A percentile compares a stretch with the other conserved stretches of the same genome.
These are phyloP conservation scores for Dermolepida albohirtum DNA, from an alignment of 2,888 invertebrate species.

Conservation along the genomic window DNA sequence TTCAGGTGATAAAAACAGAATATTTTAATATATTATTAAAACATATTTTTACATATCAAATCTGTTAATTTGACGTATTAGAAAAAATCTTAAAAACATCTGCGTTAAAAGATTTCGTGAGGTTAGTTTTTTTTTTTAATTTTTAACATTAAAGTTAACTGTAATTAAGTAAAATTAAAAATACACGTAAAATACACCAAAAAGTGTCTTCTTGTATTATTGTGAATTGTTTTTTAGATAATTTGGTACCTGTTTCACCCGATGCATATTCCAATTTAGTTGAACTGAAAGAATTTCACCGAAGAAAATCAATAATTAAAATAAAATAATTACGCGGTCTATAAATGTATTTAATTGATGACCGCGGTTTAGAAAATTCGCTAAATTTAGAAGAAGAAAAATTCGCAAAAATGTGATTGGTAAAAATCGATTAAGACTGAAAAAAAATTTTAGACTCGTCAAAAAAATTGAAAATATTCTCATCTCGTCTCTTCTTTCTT, in stretches of 20 bases:
- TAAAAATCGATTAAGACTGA: slow-evolving; percentile 62
- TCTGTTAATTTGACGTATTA: background rate
- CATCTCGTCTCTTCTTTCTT: background rate
- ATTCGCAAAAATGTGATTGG: slow-evolving; percentile 60
- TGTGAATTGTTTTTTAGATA: slow-evolving; percentile 40
- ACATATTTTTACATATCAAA: slow-evolving; percentile 14
- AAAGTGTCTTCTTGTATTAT: slow-evolving; percentile 62
- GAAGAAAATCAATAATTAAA: slow-evolving; percentile 49
- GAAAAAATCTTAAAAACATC: no score
- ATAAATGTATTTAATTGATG: slow-evolving; percentile 48
- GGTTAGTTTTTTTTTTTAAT: slow-evolving; percentile 3
- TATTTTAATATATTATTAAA: background rate
- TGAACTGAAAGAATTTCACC: slow-evolving; percentile 32
- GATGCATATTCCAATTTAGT: slow-evolving; percentile 45
- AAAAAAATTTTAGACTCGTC: slow-evolving; percentile 36
- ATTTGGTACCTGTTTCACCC: slow-evolving; percentile 43
- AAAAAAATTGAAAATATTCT: slow-evolving; percentile 37
- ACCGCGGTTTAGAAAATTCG: slow-evolving; percentile 21
- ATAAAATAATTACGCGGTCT: slow-evolving; percentile 49
- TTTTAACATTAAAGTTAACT: slow-evolving; percentile 39
- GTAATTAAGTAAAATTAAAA: slow-evolving; percentile 43
- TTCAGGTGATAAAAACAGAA: slow-evolving; percentile 2
- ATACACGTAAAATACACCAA: slow-evolving; percentile 60
- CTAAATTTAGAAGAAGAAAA: slow-evolving; percentile 38
- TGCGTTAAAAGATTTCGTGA: no score